These are phyloP conservation scores for Nibea albiflora DNA, from an alignment of 2,113 vertebrate genomes.

Conservation along the genomic window DNA sequence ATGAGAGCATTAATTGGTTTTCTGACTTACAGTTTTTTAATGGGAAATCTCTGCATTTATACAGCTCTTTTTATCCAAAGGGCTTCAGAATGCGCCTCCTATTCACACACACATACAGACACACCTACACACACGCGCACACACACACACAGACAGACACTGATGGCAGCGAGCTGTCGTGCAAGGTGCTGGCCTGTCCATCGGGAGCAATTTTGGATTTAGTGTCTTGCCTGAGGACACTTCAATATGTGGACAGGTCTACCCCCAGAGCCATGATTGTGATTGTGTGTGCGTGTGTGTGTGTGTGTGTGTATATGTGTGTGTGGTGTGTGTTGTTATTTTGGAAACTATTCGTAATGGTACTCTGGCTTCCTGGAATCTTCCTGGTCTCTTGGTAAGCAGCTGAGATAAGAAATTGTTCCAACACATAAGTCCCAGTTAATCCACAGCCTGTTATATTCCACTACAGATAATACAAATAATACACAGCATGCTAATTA, in stretches of 20 bases:
- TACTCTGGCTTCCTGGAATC: background rate
- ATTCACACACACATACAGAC: background rate
- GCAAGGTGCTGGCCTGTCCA: background rate
- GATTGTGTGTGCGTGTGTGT: background rate
- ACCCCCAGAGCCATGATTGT: background rate
- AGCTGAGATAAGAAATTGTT: background rate
- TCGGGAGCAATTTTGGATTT: background rate
- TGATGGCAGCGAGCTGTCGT: background rate
- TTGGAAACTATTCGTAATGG: background rate
- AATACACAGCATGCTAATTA: too few species aligned
- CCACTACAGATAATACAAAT: too few species aligned
- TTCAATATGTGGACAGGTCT: conserved; percentile 1
- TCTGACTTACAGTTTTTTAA: background rate
- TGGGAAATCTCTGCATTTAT: background rate
- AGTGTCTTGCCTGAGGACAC: background rate
- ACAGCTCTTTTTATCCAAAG: background rate
- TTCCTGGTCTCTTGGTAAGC: background rate
- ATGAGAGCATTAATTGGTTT: background rate
- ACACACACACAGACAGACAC: too few species aligned
- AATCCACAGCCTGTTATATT: too few species aligned
- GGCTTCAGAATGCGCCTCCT: too few species aligned
- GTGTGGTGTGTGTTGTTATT: background rate
- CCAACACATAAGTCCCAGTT: too few species aligned
- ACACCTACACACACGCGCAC: background rate
- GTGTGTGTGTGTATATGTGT: background rate